These are phyloP conservation scores for Anoncus sp. DNA, from an alignment of 2,888 invertebrate species.

Conservation along the genomic window DNA sequence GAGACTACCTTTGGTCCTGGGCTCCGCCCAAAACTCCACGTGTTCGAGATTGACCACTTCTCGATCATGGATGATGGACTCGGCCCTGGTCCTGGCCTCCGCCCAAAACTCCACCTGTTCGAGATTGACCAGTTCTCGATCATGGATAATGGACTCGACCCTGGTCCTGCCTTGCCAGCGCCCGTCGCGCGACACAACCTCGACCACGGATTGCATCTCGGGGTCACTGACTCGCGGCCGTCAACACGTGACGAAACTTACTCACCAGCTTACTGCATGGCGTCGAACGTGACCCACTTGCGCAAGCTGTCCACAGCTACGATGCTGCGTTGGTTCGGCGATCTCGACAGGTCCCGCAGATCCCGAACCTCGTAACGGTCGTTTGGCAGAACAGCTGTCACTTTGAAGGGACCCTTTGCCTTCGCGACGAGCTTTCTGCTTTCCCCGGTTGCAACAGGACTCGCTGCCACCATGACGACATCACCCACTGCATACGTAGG, in stretches of 20 bases:
- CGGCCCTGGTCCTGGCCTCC: slow-evolving; percentile 18
- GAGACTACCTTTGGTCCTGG: neutral
- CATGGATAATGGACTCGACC: no score
- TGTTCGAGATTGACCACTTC: slow-evolving; percentile 35
- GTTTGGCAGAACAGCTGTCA: slow-evolving; percentile 66
- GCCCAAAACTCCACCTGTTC: no score
- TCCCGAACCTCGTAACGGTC: slow-evolving; percentile 58
- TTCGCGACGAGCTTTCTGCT: slow-evolving; percentile 64
- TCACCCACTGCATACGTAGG: slow-evolving; percentile 58
- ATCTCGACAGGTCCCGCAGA: neutral
- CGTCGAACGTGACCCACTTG: slow-evolving; percentile 49
- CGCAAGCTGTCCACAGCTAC: slow-evolving; percentile 29
- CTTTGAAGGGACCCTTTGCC: slow-evolving; percentile 67
- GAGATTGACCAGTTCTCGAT: no score
- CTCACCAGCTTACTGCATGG: slow-evolving; percentile 32
- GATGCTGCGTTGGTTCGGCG: slow-evolving; percentile 22
- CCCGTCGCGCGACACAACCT: slow-evolving; percentile 5
- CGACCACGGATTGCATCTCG: slow-evolving; percentile 13
- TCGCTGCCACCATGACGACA: slow-evolving; percentile 63
- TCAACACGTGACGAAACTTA: neutral
- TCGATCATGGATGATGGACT: slow-evolving; percentile 39
- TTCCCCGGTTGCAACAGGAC: slow-evolving; percentile 61
- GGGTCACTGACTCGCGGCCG: neutral
- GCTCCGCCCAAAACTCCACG: slow-evolving; percentile 10
- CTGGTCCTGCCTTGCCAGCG: neutral